phyloP scores from a whole-genome alignment of 2,797 vertebrate species.

The Hylomyscus alleni region DNA sequence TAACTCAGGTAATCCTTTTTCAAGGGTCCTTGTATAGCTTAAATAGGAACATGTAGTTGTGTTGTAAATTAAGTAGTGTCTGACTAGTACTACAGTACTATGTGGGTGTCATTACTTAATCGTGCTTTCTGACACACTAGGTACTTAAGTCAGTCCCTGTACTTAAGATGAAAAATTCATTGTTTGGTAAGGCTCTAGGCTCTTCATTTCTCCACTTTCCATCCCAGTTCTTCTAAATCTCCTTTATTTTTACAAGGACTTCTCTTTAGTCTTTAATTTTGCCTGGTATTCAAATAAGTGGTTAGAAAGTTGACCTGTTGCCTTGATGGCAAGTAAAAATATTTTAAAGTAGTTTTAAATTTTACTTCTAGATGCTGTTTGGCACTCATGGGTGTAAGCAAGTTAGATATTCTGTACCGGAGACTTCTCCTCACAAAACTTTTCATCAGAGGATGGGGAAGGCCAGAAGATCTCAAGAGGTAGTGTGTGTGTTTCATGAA shows the following conservation, averaged over 20 bases:
- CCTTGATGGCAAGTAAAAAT: constrained; percentile 42
- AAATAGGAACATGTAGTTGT: not conserved
- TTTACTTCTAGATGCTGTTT: constrained; percentile 89
- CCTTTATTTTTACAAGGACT: constrained; percentile 8
- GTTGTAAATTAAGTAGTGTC: not conserved
- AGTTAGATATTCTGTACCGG: constrained; percentile 97
- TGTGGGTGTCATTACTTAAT: not conserved
- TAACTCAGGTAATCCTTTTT: not conserved
- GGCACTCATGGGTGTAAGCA: constrained; percentile 96
- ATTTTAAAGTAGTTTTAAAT: constrained; percentile 55
- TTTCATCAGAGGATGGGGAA: constrained; percentile 99
- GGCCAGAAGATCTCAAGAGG: constrained; percentile 98
- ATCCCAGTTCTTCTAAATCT: not conserved
- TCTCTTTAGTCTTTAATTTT: constrained; percentile 38
- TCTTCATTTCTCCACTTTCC: constrained; percentile 9
- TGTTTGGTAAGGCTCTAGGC: not conserved
- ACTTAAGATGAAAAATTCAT: not conserved
- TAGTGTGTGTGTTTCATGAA: constrained; percentile 77
- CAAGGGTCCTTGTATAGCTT: not conserved
- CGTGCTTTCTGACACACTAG: not conserved
- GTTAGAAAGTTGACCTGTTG: constrained; percentile 28
- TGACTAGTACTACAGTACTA: not conserved
- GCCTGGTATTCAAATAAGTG: constrained; percentile 42
- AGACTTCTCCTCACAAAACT: constrained; percentile 97
- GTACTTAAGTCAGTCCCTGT: not conserved